Evolutionary conservation across 2,888 invertebrate genomes (phyloP).

Genomic region (Erpobdella octoculata): DNA sequence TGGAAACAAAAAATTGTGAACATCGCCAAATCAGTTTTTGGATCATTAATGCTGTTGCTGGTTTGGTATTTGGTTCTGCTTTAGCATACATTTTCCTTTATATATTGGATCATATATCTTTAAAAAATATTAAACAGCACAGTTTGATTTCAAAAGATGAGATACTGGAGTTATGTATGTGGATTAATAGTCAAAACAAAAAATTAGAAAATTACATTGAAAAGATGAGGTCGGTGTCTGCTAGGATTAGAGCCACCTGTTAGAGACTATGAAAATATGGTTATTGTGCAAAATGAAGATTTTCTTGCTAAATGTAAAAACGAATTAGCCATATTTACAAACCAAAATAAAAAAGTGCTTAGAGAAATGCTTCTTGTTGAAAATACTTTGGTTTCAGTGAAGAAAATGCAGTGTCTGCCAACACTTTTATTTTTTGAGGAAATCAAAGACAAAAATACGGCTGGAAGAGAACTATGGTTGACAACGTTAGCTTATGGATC

Average conservation of each 20-base stretch:
- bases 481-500: constrained; percentile 2
- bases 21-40: not conserved
- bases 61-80: not conserved
- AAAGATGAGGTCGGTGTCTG: not conserved
- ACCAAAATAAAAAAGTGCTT: not conserved
- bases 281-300: not conserved
- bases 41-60: not conserved
- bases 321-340: not conserved
- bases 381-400: too few relatives aligned
- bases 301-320: not conserved
- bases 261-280: not conserved
- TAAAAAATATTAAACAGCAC: not conserved
- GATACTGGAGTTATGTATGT: not conserved
- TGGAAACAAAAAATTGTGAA: not conserved
- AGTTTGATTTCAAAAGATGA: not conserved
- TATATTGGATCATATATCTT: not conserved
- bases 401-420: not conserved
- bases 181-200: not conserved
- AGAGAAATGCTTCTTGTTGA: not conserved
- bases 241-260: not conserved
- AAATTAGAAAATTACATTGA: not conserved
- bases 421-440: not conserved
- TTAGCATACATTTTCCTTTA: not conserved
- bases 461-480: not conserved
- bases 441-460: not conserved